These are phyloP conservation scores for Rhabdophis nuchalis DNA, from an alignment of 2,797 vertebrate genomes.

Conservation along the genomic window DNA sequence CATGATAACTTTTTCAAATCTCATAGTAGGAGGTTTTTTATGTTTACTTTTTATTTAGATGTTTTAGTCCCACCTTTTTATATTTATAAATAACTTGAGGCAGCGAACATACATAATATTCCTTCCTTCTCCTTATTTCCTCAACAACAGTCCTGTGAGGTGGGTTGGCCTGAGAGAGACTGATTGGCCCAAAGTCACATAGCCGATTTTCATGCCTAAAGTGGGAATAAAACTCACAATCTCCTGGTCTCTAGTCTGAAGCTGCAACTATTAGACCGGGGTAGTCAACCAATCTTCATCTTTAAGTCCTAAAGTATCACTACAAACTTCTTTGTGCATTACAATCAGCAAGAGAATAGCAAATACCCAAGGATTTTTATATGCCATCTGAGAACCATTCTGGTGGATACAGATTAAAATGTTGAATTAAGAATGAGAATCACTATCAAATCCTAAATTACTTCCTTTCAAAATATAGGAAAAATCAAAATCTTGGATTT, in stretches of 20 bases:
- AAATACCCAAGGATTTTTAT: neutral
- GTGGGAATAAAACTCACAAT: neutral
- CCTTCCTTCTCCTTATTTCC: neutral
- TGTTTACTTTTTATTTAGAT: too few relatives aligned
- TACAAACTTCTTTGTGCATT: neutral
- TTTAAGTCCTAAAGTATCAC: conserved; percentile 4
- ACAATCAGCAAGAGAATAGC: neutral
- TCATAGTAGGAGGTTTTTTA: conserved; percentile 36
- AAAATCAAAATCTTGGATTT: neutral
- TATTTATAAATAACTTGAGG: neutral
- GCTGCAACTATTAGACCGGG: neutral
- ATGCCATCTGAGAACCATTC: neutral
- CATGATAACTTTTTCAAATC: conserved; percentile 41
- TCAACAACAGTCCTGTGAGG: neutral
- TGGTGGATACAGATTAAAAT: neutral
- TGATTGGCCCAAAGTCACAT: neutral
- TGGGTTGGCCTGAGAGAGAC: neutral
- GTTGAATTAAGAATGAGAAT: neutral
- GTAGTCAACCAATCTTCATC: conserved; percentile 29
- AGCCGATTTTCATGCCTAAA: neutral
- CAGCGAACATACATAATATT: neutral
- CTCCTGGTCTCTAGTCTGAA: neutral
- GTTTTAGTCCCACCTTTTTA: neutral
- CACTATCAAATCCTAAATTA: neutral
- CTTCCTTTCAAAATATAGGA: neutral